These are phyloP conservation scores for Platichthys stellatus DNA, from an alignment of 2,113 vertebrate genomes.

Conservation along the genomic window DNA sequence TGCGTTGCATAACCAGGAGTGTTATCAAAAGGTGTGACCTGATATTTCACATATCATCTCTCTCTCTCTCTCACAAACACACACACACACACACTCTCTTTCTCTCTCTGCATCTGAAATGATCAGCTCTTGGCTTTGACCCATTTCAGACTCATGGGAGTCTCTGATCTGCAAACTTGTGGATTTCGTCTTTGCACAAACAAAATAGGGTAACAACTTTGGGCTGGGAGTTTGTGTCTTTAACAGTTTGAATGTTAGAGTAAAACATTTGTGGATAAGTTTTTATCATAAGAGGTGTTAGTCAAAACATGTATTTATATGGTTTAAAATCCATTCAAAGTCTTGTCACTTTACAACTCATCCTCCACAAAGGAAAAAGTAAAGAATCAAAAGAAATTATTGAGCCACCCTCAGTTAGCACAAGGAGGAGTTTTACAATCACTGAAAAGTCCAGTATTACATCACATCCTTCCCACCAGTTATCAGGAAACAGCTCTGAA, in stretches of 20 bases:
- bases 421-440: background rate
- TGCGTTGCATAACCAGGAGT: conserved; percentile 52
- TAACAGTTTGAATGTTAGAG: conserved; percentile 19
- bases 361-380: background rate
- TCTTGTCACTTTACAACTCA: background rate
- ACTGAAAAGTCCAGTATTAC: conserved; percentile 7
- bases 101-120: conserved; percentile 5
- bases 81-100: background rate
- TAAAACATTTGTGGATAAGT: background rate
- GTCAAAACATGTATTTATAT: background rate
- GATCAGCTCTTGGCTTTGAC: conserved; percentile 31
- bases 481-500: conserved; percentile 12
- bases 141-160: background rate
- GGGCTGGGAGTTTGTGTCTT: background rate
- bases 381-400: background rate
- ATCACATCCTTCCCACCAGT: conserved; percentile 7
- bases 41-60: conserved; percentile 60
- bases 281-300: background rate
- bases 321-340: background rate
- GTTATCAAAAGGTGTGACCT: conserved; percentile 74
- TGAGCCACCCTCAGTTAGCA: background rate
- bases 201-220: background rate
- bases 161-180: background rate
- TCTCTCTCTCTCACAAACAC: background rate
- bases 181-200: conserved; percentile 1